Evolutionary conservation across 1,140 invertebrate genomes (phyloP).

Genomic region (Pygmarrhopalites habei): DNA sequence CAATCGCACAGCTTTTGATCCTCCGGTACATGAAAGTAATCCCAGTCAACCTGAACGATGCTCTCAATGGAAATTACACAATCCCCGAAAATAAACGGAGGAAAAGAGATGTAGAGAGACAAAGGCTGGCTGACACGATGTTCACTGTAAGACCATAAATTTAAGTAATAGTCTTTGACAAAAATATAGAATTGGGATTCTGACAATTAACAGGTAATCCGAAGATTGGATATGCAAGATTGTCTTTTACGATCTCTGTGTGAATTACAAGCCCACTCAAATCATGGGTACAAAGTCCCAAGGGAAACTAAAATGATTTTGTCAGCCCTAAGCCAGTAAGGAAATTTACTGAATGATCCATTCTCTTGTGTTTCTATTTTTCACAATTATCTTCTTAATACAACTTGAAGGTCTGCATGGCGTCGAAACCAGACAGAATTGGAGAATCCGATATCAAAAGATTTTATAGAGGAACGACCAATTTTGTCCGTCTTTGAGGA

Average conservation of each 20-base stretch:
- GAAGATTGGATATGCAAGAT: conserved; percentile 38
- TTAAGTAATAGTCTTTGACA: background rate
- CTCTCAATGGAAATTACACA: conserved; percentile 12
- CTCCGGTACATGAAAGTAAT: conserved; percentile 28
- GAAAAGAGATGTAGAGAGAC: conserved; percentile 22
- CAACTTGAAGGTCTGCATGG: conserved; percentile 31
- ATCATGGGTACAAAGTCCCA: conserved; percentile 27
- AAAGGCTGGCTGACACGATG: conserved; percentile 37
- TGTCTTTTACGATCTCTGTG: conserved; percentile 35
- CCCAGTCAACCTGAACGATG: conserved; percentile 31
- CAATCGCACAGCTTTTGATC: conserved; percentile 26
- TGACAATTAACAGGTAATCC: conserved; percentile 32
- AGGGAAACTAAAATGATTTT: conserved; percentile 34
- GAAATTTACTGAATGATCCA: background rate
- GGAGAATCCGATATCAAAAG: conserved; percentile 15
- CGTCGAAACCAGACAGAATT: conserved; percentile 18
- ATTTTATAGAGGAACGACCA: conserved; percentile 34
- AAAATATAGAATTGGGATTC: background rate
- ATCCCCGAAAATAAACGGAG: background rate
- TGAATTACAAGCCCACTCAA: conserved; percentile 35
- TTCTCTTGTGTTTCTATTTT: background rate
- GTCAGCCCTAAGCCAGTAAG: conserved; percentile 36
- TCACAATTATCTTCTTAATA: background rate
- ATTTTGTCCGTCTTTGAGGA: conserved; percentile 38
- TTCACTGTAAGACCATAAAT: conserved; percentile 29